Conservation (phyloP, 1,140 invertebrate genomes). For the Choristoneura fumiferana region DNA sequence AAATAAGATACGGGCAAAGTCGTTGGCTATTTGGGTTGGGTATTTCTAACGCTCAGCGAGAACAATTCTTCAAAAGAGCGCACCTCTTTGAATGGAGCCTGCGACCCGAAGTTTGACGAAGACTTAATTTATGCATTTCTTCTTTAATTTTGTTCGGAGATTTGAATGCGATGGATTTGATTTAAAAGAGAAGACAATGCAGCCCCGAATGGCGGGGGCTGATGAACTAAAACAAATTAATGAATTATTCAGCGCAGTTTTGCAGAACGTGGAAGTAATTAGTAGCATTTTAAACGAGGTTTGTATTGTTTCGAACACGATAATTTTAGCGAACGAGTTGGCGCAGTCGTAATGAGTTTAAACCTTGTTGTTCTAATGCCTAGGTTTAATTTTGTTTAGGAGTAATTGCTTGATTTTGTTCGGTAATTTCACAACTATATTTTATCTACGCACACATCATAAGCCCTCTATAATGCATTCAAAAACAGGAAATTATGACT, state of each 20-base stretch:
- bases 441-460: too few species aligned
- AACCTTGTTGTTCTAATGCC: too few species aligned
- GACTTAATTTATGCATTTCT: conserved; percentile 64
- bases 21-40: conserved; percentile 27
- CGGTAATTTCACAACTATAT: too few species aligned
- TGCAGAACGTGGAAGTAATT: not conserved
- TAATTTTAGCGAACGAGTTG: too few species aligned
- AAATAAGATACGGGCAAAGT: not conserved
- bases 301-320: not conserved
- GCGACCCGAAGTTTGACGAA: conserved; percentile 52
- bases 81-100: conserved; percentile 49
- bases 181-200: conserved; percentile 56
- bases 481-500: too few species aligned
- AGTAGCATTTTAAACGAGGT: not conserved
- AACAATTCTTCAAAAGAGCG: conserved; percentile 53
- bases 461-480: too few species aligned
- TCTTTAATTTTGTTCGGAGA: conserved; percentile 56
- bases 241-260: not conserved
- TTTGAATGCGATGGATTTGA: conserved; percentile 48
- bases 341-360: too few species aligned
- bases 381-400: too few species aligned
- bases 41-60: conserved; percentile 32
- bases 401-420: too few species aligned
- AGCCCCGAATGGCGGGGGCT: conserved; percentile 26
- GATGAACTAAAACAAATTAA: conserved; percentile 25